Percentiles rank a stretch among this genome's conserved stretches.
Conservation (phyloP, 2,113 vertebrate species). For the Bagarius yarrelli region DNA sequence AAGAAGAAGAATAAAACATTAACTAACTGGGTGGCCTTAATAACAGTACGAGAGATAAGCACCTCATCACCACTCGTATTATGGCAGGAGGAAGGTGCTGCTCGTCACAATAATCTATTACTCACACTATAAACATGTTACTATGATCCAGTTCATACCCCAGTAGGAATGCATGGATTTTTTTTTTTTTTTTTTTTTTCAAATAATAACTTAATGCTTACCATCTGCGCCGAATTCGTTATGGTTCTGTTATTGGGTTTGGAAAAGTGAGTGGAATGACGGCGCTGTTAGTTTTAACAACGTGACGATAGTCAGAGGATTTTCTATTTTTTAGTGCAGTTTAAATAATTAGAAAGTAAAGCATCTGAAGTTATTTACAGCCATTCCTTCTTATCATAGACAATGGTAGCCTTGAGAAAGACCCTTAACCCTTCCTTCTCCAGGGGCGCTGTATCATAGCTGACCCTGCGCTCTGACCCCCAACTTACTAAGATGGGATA, state of each 20-base stretch:
- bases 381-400: background rate
- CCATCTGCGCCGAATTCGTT: slow-evolving; percentile 9
- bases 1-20: slow-evolving; percentile 47
- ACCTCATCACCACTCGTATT: slow-evolving; percentile 49
- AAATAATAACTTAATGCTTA: slow-evolving; percentile 29
- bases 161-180: slow-evolving; percentile 8
- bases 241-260: slow-evolving; percentile 4
- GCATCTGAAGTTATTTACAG: background rate
- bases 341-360: background rate
- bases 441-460: no score
- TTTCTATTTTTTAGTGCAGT: background rate
- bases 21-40: slow-evolving; percentile 50
- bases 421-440: no score
- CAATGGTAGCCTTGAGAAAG: no score
- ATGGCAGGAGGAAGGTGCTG: slow-evolving; percentile 47
- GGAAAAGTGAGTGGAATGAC: background rate
- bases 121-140: slow-evolving; percentile 48
- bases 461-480: no score
- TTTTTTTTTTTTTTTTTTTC: background rate
- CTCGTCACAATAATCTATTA: slow-evolving; percentile 49
- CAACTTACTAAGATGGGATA: no score
- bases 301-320: background rate
- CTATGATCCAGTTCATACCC: slow-evolving; percentile 29
- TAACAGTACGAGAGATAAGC: slow-evolving; percentile 45
- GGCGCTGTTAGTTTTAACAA: background rate